These are phyloP conservation scores for Cryptus viduatorius DNA, from an alignment of 2,888 invertebrate genomes.

Conservation along the genomic window DNA sequence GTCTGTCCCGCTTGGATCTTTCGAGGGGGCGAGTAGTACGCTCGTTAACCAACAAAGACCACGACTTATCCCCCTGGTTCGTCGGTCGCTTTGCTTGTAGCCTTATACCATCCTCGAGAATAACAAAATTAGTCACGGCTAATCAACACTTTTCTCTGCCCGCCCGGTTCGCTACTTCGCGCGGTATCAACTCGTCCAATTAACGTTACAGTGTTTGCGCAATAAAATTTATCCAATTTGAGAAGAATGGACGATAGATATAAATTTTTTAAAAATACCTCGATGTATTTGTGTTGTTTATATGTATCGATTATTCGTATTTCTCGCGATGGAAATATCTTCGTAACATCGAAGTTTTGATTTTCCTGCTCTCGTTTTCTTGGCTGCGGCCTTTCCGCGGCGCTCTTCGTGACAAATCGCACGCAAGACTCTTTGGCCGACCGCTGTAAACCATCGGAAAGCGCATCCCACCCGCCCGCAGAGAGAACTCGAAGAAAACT, in stretches of 20 bases:
- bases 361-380: conserved; percentile 30
- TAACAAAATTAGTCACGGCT: conserved; percentile 65
- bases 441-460: conserved; percentile 39
- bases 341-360: conserved; percentile 26
- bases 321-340: conserved; percentile 10
- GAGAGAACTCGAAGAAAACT: conserved; percentile 61
- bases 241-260: neutral
- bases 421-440: conserved; percentile 48
- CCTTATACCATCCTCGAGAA: conserved; percentile 42
- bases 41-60: conserved; percentile 63
- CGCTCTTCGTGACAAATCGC: conserved; percentile 56
- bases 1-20: conserved; percentile 5
- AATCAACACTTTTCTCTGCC: conserved; percentile 47
- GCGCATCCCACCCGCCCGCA: neutral
- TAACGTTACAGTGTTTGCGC: neutral
- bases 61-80: conserved; percentile 28
- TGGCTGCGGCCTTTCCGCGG: conserved; percentile 25
- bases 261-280: too few relatives aligned
- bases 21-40: conserved; percentile 33
- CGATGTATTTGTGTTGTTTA: too few relatives aligned
- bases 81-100: conserved; percentile 23
- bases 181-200: neutral
- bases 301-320: neutral
- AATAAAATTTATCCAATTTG: neutral
- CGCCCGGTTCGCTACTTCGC: neutral